Base-by-base conservation (phyloP, 23 tunicate species). In the Halocynthia aurantium region DNA sequence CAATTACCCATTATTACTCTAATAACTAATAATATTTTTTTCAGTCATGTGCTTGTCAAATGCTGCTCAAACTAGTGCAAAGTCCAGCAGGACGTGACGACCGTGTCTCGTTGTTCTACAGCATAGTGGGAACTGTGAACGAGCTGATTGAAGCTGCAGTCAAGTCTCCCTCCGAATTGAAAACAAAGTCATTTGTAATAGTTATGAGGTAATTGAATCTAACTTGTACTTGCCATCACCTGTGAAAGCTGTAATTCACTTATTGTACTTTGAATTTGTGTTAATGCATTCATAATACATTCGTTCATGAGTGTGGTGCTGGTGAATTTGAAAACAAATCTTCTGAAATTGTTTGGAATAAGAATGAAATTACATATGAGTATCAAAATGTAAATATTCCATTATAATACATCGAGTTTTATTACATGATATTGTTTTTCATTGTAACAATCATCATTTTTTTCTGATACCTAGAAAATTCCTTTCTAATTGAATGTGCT, bases 31-130 rank as follows among this genome's bases (percentile, higher is more conserved):
- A 1, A n/a, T 11, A 6, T 54, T 52, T 13, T 22, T 50, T 57
- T 10, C 84, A 85, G 90, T 62, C 83, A 17, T 73, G 75, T 56
- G 80, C 90, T 53, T 85, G 90, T 50, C 52, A n/a, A 51, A 52
- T 85, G 90, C 52, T 85, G 8, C 54, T 54, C 17, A 53, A 77
- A 19, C 72, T 80, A 60, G 7, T 62, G 51, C 55, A 57, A 51
- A 61, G 67, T 22, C 20, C 73, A 11, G 54, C 53, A 12, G 52
- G 52, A 44, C 19, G 69, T 9, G 65, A 56, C 22, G 20, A 84
- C 8, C 52, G 70, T 18, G 19, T 8, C 60, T 20, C 63, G 13
- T 56, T 76, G 11, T 67, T 57, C 22, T 19, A 60, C 31, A 50
- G 57, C 19, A 22, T 84, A 10, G 64, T 84, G 8, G 52, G 54